phyloP scores from a whole-genome alignment of 2,113 vertebrate genomes.

The Stigmatopora nigra region DNA sequence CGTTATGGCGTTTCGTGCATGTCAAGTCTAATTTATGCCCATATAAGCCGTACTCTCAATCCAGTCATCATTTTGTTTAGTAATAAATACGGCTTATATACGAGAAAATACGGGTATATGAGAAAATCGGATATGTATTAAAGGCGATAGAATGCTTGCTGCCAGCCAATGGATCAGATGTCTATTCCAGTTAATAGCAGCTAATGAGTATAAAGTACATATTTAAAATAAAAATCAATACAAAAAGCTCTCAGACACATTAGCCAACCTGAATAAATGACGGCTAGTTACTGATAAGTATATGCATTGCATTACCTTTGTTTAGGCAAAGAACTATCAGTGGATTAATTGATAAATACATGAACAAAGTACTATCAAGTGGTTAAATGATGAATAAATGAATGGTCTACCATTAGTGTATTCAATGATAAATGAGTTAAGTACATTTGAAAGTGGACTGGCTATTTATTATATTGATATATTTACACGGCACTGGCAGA shows the following conservation, averaged over 20 bases:
- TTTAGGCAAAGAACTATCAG: constrained; percentile 20
- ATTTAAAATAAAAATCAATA: not conserved
- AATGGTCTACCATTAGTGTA: too few species aligned
- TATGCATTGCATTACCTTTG: constrained; percentile 56
- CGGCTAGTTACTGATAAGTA: constrained; percentile 34
- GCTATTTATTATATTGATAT: not conserved
- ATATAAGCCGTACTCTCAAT: too few species aligned
- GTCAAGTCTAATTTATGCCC: too few species aligned
- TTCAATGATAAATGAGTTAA: not conserved
- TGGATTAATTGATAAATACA: constrained; percentile 21
- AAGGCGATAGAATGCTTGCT: not conserved
- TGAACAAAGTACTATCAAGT: constrained; percentile 18
- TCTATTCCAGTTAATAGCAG: too few species aligned
- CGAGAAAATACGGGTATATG: not conserved
- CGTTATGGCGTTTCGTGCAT: too few species aligned
- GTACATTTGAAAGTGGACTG: not conserved
- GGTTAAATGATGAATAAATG: constrained; percentile 11
- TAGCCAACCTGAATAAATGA: constrained; percentile 31
- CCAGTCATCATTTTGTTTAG: too few species aligned
- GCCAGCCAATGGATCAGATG: not conserved
- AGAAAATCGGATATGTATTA: not conserved
- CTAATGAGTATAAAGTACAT: not conserved
- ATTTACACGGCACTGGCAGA: constrained; percentile 47
- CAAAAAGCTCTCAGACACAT: constrained; percentile 2
- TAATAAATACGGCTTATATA: too few species aligned